A percentile compares a stretch with the other conserved stretches of the same genome.
Evolutionary conservation across 2,888 invertebrate genomes (phyloP).

Genomic region (Drosophila sordidapex): DNA sequence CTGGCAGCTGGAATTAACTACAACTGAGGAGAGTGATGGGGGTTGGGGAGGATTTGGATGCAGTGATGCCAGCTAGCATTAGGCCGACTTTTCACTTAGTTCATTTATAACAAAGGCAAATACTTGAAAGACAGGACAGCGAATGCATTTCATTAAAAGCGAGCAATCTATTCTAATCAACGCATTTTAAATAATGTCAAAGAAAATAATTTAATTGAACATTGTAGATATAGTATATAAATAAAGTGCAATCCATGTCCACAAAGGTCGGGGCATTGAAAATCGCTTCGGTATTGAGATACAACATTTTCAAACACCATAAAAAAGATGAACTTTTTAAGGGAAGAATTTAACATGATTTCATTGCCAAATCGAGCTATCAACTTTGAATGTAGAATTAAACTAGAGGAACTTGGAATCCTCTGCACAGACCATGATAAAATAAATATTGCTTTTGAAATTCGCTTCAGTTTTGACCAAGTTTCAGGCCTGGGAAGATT

Average conservation of each 20-base stretch:
- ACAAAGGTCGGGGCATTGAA: neutral
- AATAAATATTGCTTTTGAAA: neutral
- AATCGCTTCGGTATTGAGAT: neutral
- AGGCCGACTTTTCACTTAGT: constrained; percentile 59
- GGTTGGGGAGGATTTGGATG: constrained; percentile 8
- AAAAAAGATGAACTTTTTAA: neutral
- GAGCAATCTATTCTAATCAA: constrained; percentile 43
- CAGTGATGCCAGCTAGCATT: constrained; percentile 52
- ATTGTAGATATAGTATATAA: neutral
- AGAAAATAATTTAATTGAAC: constrained; percentile 1
- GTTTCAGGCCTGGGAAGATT: constrained; percentile 12
- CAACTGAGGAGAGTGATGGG: neutral
- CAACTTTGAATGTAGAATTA: too few relatives aligned
- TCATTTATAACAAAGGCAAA: constrained; percentile 50
- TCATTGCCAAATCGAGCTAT: neutral
- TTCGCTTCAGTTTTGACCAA: neutral
- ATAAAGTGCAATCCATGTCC: neutral
- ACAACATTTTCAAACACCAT: neutral
- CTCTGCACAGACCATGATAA: neutral
- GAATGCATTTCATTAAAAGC: constrained; percentile 13
- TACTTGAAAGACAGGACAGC: neutral
- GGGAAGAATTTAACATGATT: too few relatives aligned
- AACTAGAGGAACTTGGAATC: too few relatives aligned
- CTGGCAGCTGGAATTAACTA: constrained; percentile 44
- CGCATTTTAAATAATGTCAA: constrained; percentile 6